Evolutionary conservation across 2,888 invertebrate genomes (phyloP), one percentile per base, ranked within the genome.

Genomic region (Microplitis manilae): DNA sequence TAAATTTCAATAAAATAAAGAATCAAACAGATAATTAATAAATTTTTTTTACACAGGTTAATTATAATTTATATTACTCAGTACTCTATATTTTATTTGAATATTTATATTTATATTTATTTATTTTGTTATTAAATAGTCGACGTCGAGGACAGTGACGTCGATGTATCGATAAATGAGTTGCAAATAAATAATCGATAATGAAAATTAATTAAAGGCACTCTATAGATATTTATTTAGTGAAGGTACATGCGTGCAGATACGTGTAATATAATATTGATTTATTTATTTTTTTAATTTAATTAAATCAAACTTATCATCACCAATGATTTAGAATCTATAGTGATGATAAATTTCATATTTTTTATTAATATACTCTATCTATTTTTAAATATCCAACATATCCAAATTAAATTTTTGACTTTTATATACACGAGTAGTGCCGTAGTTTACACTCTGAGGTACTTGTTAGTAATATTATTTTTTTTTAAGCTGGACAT

Each of bases 201-300:
- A 50, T 50, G 50, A 50, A 84, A 84, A 83, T 81, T 77, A 84
- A 84, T 81, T 80, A 82, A 85, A 84, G 83, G 83, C 83, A 83
- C 83, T 83, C 81, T 83, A 79, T 81, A 84, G 79, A 82, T 79
- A 81, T 81, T 77, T 80, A 82, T 76, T 62, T 76, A 77, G 77
- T 81, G 74, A 77, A 81, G 81, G 81, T 82, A 82, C 81, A 77
- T 82, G 80, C 80, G 82, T 82, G 81, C 82, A 81, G 76, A 81
- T 81, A 80, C 76, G 73, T 79, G 77, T 69, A 80, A 78, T 82
- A 40, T 65, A 62, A 41, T 62, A 68, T 20, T 30, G 30, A 30
- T 30, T 30, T 30, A 30, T 72, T 30, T 60, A 64, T 50, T 75
- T 67, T 65, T 75, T 9, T 71, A 5, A 41, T 78, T 77, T 41